Base-by-base conservation (phyloP, 1,140 invertebrate species). In the Drosophila sproati region DNA sequence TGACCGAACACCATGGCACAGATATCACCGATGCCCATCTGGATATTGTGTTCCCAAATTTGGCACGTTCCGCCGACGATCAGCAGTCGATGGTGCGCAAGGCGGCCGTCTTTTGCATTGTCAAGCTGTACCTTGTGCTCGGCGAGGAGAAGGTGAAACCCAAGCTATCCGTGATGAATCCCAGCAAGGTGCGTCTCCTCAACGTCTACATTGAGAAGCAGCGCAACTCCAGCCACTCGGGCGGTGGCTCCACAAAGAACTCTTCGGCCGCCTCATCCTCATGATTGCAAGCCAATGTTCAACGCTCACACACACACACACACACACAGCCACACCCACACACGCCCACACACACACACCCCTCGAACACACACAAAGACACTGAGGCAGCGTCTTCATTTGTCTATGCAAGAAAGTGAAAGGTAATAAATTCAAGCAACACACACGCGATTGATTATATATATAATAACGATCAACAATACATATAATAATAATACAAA, bases 31-130 rank as follows among this genome's bases (percentile, higher is more conserved):
- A 97, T 81, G 94, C 96, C 54, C 94, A 95, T 83, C 94, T 98
- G 47, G 93, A 95, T 1, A 95, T 95, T 71, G 94, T 98, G 55
- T 98, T 98, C 95, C 96, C 97, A n/a, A 96, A 96, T 35, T 94
- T 99, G 20, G 95, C 98, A 8, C 96, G 96, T 93, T 91, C 98
- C 95, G 96, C 97, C 4, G 98, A 98, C 90, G 97, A 98, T 91
- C 93, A 94, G 20, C 97, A 98, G 92, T 98, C 97, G 70, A 95
- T 96, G 62, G 97, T 99, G 31, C 94, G 98, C 10, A 99, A 99
- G 92, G 97, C 97, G 69, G 96, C 97, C 5, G 97, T 99, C 1
- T 98, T 99, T 93, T 98, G 97, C 91, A 98, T 99, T 95, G 98
- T 99, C 2, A 96, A 97, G 35, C 95, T 98, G 63, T 97, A 98